Conservation (phyloP, 2,797 vertebrate genomes). For the Capromys pilorides region DNA sequence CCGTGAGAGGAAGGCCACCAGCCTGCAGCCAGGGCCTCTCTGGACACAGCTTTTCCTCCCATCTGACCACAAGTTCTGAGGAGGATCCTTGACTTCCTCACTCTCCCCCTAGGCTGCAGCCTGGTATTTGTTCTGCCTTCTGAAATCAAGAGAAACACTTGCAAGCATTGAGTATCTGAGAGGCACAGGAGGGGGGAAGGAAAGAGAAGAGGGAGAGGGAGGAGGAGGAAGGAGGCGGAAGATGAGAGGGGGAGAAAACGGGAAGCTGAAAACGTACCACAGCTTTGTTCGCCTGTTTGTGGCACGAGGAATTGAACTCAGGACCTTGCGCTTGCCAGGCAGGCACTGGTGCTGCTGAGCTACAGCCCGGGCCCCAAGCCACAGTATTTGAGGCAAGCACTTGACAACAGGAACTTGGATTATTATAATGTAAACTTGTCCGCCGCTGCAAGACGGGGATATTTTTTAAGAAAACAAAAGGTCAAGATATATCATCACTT, state of each 20-base stretch:
- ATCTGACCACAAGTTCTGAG: background rate
- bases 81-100: no score
- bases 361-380: no score
- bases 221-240: rapidly evolving
- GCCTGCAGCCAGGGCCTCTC: no score
- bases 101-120: no score
- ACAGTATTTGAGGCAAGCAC: background rate
- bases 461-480: background rate
- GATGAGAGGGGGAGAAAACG: rapidly evolving
- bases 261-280: background rate
- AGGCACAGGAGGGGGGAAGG: no score
- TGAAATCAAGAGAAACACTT: background rate
- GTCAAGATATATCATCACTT: background rate
- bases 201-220: rapidly evolving
- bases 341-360: no score
- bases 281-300: background rate
- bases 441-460: background rate
- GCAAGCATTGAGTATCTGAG: background rate
- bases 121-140: background rate
- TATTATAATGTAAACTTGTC: background rate
- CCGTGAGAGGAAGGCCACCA: no score
- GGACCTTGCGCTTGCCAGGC: no score
- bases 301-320: no score
- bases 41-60: background rate
- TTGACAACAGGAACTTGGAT: background rate